phyloP scores from a whole-genome alignment of 2,113 vertebrate genomes.

The Pipra filicauda region DNA sequence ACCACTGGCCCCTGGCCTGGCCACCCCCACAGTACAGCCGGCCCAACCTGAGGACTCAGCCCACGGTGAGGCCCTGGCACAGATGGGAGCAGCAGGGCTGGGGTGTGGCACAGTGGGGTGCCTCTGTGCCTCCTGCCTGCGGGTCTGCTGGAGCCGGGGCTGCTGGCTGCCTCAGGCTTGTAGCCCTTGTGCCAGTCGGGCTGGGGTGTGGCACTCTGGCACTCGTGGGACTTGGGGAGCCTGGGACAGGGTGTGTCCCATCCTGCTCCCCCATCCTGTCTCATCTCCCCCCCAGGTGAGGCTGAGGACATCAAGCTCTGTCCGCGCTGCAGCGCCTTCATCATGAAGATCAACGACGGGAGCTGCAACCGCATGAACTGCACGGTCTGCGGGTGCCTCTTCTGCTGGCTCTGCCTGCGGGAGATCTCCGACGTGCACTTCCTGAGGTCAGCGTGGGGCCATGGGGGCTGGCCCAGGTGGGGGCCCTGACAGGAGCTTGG shows the following conservation, averaged over 20 bases:
- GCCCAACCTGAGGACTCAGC: conserved; percentile 76
- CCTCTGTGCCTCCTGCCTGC: background rate
- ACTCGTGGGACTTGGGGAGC: background rate
- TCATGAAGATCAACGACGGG: conserved; percentile 89
- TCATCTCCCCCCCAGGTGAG: background rate
- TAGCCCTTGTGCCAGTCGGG: background rate
- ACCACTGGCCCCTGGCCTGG: conserved; percentile 60
- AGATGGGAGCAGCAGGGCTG: background rate
- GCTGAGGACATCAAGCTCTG: conserved; percentile 81
- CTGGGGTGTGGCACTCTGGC: background rate
- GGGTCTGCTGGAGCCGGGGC: background rate
- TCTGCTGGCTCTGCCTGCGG: conserved; percentile 89
- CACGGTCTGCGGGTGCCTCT: conserved; percentile 87
- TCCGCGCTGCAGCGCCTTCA: conserved; percentile 86
- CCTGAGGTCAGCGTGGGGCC: conserved; percentile 74
- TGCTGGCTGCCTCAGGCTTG: background rate
- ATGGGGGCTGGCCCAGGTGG: fast-evolving
- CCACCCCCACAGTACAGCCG: conserved; percentile 69
- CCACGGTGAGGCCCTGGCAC: conserved; percentile 61
- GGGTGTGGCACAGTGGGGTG: background rate
- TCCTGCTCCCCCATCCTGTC: background rate
- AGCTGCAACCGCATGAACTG: conserved; percentile 92
- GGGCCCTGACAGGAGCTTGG: background rate
- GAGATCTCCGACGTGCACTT: conserved; percentile 90
- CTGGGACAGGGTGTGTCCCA: background rate